A percentile compares a stretch with the other conserved stretches of the same genome.
Conservation (phyloP, 2,797 vertebrate genomes). For the Lepilemur septentrionalis region DNA sequence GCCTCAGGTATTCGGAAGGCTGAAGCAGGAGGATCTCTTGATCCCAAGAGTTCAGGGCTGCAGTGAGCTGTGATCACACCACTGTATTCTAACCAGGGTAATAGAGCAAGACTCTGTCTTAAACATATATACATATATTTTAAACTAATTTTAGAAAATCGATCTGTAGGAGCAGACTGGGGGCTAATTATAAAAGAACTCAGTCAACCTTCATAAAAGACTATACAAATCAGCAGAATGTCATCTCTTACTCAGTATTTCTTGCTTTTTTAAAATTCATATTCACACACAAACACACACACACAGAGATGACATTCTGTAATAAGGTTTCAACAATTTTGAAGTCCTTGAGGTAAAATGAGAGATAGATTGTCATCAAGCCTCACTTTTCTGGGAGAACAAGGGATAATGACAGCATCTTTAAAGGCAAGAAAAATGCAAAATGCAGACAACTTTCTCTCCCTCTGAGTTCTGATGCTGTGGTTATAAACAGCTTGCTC, state of each 20-base stretch:
- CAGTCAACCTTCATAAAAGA: not conserved
- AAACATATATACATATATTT: not conserved
- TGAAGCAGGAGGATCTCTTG: not conserved
- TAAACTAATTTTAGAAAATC: constrained; percentile 33
- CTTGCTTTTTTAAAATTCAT: not conserved
- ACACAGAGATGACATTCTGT: not conserved
- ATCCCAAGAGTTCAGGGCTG: not conserved
- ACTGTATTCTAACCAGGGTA: not conserved
- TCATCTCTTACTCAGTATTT: not conserved
- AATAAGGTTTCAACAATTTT: constrained; percentile 24
- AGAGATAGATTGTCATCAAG: not conserved
- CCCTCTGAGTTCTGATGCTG: not conserved
- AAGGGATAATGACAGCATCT: not conserved
- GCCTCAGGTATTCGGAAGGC: not conserved
- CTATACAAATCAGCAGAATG: constrained; percentile 28
- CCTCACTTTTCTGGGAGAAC: not conserved
- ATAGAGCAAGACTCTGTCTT: not conserved
- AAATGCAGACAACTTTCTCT: not conserved
- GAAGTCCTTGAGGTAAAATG: constrained; percentile 1
- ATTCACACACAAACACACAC: not conserved
- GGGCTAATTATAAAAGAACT: constrained; percentile 42
- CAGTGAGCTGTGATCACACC: not conserved
- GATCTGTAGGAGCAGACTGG: not conserved
- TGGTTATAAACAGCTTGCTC: not conserved
- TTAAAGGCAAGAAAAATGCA: not conserved